A percentile compares a stretch with the other conserved stretches of the same genome.
Conservation (phyloP, 2,888 invertebrate species). For the Pristionchus arcanus region DNA sequence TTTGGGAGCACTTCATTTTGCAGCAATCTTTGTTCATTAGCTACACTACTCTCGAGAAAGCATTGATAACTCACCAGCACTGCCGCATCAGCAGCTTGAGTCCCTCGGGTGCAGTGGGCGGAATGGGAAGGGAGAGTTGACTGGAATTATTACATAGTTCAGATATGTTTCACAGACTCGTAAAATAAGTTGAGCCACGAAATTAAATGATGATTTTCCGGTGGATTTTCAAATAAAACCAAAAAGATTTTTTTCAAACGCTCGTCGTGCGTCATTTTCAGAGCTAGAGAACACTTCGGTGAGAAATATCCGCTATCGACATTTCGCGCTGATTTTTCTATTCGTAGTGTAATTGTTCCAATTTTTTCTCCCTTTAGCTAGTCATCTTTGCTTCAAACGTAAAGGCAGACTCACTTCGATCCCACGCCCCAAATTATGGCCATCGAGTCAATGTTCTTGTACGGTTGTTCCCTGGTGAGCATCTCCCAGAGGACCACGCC, state of each 20-base stretch:
- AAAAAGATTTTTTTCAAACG: no score
- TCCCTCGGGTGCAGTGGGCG: conserved; percentile 89
- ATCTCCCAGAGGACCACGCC: conserved; percentile 99
- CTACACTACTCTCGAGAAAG: no score
- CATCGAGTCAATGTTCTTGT: conserved; percentile 94
- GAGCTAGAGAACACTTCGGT: no score
- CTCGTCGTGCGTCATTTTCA: no score
- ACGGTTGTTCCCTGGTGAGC: conserved; percentile 93
- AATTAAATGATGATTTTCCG: no score
- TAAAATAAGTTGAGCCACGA: no score
- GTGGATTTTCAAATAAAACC: no score
- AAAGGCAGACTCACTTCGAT: conserved; percentile 79
- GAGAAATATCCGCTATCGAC: no score
- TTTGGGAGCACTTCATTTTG: neutral
- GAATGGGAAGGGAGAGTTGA: conserved; percentile 92
- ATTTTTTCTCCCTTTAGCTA: no score
- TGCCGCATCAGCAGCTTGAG: conserved; percentile 84
- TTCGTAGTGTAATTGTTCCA: neutral
- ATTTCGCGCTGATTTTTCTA: no score
- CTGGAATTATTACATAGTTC: conserved; percentile 82
- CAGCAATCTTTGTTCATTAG: no score
- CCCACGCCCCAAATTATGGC: conserved; percentile 99
- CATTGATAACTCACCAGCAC: conserved; percentile 88
- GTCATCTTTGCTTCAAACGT: no score
- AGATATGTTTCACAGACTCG: neutral